Evolutionary conservation across 2,797 vertebrate genomes (phyloP).

Genomic region (Anas capensis): DNA sequence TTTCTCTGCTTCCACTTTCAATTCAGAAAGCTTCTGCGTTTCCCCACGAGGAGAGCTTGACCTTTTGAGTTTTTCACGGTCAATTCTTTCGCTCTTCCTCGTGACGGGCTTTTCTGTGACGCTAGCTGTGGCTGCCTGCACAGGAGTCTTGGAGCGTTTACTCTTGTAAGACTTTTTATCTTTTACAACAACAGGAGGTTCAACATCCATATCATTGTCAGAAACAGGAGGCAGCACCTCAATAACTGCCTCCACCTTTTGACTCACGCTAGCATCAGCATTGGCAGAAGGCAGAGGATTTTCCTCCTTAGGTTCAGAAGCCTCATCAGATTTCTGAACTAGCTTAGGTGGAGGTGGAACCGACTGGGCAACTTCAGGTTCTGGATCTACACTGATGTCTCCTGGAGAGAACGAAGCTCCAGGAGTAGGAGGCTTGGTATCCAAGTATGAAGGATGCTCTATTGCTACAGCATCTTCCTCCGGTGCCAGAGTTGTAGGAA

Average conservation of each 20-base stretch:
- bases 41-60: constrained; percentile 91
- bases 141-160: constrained; percentile 88
- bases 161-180: constrained; percentile 89
- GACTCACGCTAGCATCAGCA: constrained; percentile 51
- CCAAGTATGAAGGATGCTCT: constrained; percentile 76
- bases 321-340: constrained; percentile 79
- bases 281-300: constrained; percentile 1
- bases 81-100: constrained; percentile 95
- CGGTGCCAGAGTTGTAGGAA: constrained; percentile 60
- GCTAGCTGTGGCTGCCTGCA: constrained; percentile 74
- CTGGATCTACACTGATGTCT: constrained; percentile 75
- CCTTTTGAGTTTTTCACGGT: constrained; percentile 93
- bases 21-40: constrained; percentile 81
- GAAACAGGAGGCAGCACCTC: constrained; percentile 82
- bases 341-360: constrained; percentile 76
- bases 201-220: constrained; percentile 84
- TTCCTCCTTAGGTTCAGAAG: constrained; percentile 66
- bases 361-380: constrained; percentile 73
- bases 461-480: constrained; percentile 69
- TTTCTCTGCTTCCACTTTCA: constrained; percentile 80
- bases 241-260: constrained; percentile 79
- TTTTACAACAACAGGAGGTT: constrained; percentile 83
- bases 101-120: constrained; percentile 89
- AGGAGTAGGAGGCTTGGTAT: constrained; percentile 88
- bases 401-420: constrained; percentile 79